phyloP scores from a whole-genome alignment of 2,888 invertebrate species.

The Seladonia tumulorum region DNA sequence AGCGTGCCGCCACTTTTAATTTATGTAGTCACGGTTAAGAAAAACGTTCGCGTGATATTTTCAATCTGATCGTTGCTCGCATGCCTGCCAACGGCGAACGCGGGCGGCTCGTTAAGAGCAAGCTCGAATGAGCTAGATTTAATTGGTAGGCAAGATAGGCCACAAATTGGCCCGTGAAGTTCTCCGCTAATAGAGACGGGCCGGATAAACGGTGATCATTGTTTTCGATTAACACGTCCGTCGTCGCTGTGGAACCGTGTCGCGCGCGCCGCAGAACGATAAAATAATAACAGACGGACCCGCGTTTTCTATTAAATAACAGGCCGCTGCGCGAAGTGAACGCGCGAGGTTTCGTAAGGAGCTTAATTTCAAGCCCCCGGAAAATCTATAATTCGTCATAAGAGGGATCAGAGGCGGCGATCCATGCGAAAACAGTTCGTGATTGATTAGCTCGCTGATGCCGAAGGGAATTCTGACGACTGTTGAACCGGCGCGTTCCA shows the following conservation, averaged over 20 bases:
- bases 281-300: neutral
- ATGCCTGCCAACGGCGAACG: neutral
- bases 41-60: neutral
- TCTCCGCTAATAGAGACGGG: slow-evolving; percentile 15
- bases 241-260: neutral
- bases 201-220: slow-evolving; percentile 20
- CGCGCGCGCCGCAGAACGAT: neutral
- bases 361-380: neutral
- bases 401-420: slow-evolving; percentile 1
- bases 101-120: slow-evolving; percentile 2
- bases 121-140: slow-evolving; percentile 28
- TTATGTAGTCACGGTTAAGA: neutral
- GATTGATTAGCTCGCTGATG: neutral
- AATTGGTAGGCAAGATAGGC: slow-evolving; percentile 26
- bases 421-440: slow-evolving; percentile 12
- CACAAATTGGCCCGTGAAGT: slow-evolving; percentile 31
- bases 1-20: neutral
- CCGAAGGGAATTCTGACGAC: neutral
- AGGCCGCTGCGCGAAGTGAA: neutral
- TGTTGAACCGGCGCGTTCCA: neutral
- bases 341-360: slow-evolving; percentile 6
- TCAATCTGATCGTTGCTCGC: slow-evolving; percentile 13
- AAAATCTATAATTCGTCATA: neutral
- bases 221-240: slow-evolving; percentile 12
- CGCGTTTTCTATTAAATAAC: neutral